These are phyloP conservation scores for Vultur gryphus DNA, from an alignment of 2,797 vertebrate species.

Conservation along the genomic window DNA sequence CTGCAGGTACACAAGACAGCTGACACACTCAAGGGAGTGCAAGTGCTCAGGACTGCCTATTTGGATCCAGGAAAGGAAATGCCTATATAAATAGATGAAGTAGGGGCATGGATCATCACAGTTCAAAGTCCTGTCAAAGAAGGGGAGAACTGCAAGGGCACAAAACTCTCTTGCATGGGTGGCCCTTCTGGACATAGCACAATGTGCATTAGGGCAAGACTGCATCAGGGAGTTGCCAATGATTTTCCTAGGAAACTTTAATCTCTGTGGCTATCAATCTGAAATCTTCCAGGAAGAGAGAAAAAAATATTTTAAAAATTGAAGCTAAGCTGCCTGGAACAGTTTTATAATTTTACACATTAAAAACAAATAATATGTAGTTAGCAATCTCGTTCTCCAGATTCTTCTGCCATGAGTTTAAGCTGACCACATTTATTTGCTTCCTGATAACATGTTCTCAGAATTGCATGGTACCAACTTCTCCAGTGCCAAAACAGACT, in stretches of 20 bases:
- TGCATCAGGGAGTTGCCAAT: neutral
- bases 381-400: neutral
- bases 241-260: neutral
- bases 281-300: neutral
- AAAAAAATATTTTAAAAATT: neutral
- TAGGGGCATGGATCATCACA: neutral
- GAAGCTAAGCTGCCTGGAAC: neutral
- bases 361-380: neutral
- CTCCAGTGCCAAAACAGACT: neutral
- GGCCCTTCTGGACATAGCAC: accelerated
- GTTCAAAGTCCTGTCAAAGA: neutral
- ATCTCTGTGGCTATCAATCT: neutral
- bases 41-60: neutral
- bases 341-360: neutral
- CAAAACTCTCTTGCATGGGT: neutral
- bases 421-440: neutral
- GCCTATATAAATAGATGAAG: neutral
- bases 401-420: neutral
- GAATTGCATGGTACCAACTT: neutral
- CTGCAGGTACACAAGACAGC: neutral
- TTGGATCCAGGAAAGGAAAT: neutral
- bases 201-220: neutral
- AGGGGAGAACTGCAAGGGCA: neutral
- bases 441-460: neutral
- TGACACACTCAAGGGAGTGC: accelerated